Percentiles rank a stretch among this genome's conserved stretches.
Evolutionary conservation across 2,888 invertebrate species (phyloP).

Genomic region (Flexamia atlantica): DNA sequence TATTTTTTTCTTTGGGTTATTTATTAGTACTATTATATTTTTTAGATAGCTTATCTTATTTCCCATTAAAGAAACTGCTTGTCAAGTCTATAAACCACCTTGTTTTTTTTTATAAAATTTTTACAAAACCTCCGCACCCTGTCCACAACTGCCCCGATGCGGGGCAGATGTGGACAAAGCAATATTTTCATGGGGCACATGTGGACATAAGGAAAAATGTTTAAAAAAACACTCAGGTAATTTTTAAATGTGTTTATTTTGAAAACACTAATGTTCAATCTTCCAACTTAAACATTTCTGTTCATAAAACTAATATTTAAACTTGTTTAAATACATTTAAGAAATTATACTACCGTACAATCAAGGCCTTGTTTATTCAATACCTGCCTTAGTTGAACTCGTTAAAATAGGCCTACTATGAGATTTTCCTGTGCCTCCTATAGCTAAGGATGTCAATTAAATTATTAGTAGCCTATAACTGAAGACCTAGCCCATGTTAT

Average conservation of each 20-base stretch:
- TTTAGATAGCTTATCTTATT: conserved; percentile 6
- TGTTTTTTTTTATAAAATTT: background rate
- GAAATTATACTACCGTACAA: background rate
- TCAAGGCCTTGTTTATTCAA: too few relatives aligned
- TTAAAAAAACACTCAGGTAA: background rate
- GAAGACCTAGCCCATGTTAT: background rate
- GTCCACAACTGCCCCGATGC: background rate
- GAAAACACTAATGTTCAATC: background rate
- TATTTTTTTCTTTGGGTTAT: background rate
- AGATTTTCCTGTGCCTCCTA: too few relatives aligned
- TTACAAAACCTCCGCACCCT: background rate
- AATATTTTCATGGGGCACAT: conserved; percentile 6
- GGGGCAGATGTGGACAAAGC: background rate
- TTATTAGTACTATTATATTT: background rate
- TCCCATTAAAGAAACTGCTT: background rate
- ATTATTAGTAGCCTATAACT: background rate
- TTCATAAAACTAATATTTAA: background rate
- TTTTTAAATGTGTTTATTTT: background rate
- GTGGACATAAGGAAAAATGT: background rate
- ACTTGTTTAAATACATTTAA: background rate
- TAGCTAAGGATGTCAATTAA: too few relatives aligned
- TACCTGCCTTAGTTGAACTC: too few relatives aligned
- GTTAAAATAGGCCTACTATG: too few relatives aligned
- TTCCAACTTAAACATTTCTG: background rate
- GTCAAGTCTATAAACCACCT: background rate